A percentile compares a stretch with the other conserved stretches of the same genome.
Conservation (phyloP, 92 coral and sea anemone genomes). For the Paragorgia papillata region DNA sequence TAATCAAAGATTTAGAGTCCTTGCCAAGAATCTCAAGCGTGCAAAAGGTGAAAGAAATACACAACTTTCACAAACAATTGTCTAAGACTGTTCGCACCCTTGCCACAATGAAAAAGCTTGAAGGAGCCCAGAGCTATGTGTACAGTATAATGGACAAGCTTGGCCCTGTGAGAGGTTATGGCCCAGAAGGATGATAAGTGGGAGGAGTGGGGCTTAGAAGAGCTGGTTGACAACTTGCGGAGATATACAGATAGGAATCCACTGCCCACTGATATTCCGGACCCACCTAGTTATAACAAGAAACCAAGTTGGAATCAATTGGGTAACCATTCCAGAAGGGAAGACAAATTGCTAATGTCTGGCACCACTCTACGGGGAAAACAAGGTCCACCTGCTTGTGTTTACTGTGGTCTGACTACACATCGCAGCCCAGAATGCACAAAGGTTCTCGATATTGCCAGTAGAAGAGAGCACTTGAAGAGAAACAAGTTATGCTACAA, state of each 20-base stretch:
- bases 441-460: background rate
- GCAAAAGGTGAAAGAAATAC: constrained; percentile 44
- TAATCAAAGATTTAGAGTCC: constrained; percentile 53
- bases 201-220: constrained; percentile 55
- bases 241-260: constrained; percentile 56
- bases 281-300: background rate
- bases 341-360: background rate
- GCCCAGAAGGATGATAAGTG: constrained; percentile 61
- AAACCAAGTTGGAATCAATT: background rate
- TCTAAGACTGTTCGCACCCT: too few species aligned
- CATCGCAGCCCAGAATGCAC: background rate
- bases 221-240: constrained; percentile 51
- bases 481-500: background rate
- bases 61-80: too few species aligned
- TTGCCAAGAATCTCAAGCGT: constrained; percentile 44
- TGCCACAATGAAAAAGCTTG: too few species aligned
- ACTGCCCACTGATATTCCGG: background rate
- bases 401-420: background rate
- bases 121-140: too few species aligned
- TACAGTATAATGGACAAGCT: constrained; percentile 38
- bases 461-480: background rate
- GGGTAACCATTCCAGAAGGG: background rate
- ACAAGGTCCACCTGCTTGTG: constrained; percentile 33
- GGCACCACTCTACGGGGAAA: background rate
- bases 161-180: constrained; percentile 39